Conservation (phyloP, 2,797 vertebrate genomes). For the Acanthurus leucopareius region DNA sequence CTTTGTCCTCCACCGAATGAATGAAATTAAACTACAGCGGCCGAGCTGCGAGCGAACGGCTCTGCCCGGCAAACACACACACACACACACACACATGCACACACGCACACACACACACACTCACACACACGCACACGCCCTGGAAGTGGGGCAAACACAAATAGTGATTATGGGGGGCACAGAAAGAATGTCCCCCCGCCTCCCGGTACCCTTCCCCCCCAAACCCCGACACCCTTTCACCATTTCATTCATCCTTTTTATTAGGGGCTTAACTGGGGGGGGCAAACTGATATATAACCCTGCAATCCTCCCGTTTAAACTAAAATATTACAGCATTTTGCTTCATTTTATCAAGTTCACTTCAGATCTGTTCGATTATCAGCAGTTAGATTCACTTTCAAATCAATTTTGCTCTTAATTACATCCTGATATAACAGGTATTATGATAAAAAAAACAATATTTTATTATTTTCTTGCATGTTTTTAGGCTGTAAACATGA, state of each 20-base stretch:
- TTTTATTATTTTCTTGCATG: background rate
- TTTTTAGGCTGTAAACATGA: background rate
- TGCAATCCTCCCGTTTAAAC: slow-evolving; percentile 9
- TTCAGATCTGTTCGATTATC: background rate
- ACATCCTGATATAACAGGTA: background rate
- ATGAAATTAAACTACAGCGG: slow-evolving; percentile 74
- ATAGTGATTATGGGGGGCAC: slow-evolving; percentile 77
- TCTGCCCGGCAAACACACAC: slow-evolving; percentile 57
- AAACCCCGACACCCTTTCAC: slow-evolving; percentile 50
- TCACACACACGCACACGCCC: too few relatives aligned
- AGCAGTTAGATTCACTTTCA: background rate
- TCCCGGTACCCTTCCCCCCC: slow-evolving; percentile 70
- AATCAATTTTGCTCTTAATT: background rate
- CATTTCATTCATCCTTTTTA: slow-evolving; percentile 77
- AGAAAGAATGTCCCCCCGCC: slow-evolving; percentile 73
- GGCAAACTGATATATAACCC: slow-evolving; percentile 43
- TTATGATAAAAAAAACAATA: background rate
- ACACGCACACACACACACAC: slow-evolving; percentile 39
- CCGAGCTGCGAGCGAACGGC: slow-evolving; percentile 61
- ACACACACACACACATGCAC: slow-evolving; percentile 31
- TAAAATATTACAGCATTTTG: background rate
- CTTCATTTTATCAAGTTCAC: background rate
- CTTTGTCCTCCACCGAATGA: slow-evolving; percentile 72
- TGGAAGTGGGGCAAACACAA: slow-evolving; percentile 79
- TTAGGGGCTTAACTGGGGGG: slow-evolving; percentile 43